phyloP scores from a whole-genome alignment of 1,140 invertebrate genomes.

The Asbolus verrucosus region DNA sequence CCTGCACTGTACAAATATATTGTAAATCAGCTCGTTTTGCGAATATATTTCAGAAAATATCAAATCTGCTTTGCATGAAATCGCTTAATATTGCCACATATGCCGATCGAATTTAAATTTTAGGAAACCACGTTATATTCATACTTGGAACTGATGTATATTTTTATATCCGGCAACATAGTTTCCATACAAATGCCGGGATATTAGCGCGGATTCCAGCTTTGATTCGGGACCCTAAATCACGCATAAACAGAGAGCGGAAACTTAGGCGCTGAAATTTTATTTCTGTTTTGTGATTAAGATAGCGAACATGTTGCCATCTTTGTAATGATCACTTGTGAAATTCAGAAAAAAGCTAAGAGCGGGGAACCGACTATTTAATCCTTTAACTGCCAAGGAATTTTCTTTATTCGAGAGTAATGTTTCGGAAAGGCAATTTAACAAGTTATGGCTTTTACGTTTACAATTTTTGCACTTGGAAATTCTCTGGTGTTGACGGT shows the following conservation, averaged over 20 bases:
- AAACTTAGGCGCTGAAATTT: no score
- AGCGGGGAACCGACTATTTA: no score
- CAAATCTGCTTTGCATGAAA: conserved; percentile 11
- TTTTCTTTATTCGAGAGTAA: no score
- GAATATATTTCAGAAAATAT: conserved; percentile 13
- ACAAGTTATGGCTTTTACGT: no score
- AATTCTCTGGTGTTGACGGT: no score
- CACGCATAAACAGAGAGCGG: conserved; percentile 10
- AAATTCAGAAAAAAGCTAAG: no score
- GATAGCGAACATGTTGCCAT: no score
- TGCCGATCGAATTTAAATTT: conserved; percentile 41
- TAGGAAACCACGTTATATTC: conserved; percentile 15
- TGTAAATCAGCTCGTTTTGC: conserved; percentile 5
- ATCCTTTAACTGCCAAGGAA: no score
- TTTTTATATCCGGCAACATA: conserved; percentile 15
- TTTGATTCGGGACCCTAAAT: conserved; percentile 15
- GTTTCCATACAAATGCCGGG: conserved; percentile 16
- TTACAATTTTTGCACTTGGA: no score
- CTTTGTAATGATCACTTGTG: no score
- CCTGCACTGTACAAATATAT: neutral
- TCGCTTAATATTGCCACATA: conserved; percentile 40
- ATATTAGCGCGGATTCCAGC: conserved; percentile 20
- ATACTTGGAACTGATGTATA: conserved; percentile 31
- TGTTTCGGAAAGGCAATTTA: no score
- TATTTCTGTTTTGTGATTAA: no score